Evolutionary conservation across 2,113 vertebrate genomes (phyloP).

Genomic region (Stomatorhinus ivindoensis): DNA sequence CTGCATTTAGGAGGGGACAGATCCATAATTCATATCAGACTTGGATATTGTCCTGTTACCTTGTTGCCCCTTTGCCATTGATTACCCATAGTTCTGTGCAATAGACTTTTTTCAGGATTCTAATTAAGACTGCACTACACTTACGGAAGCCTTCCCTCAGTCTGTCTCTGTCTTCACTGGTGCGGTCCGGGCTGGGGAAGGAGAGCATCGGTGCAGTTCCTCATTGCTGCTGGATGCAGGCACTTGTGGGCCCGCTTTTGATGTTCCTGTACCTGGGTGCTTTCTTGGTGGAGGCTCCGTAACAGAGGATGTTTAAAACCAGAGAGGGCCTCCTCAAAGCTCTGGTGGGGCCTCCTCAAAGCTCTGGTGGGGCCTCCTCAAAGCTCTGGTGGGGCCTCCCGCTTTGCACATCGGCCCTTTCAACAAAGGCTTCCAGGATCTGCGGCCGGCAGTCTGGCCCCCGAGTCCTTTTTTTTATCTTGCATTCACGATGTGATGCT

Average conservation of each 20-base stretch:
- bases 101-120: not conserved
- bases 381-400: not conserved
- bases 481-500: slow-evolving; percentile 34
- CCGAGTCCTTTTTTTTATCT: slow-evolving; percentile 31
- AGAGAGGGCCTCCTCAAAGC: not conserved
- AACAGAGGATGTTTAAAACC: slow-evolving; percentile 28
- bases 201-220: not conserved
- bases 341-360: not conserved
- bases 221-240: not conserved
- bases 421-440: not conserved
- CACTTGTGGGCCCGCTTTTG: slow-evolving; percentile 14
- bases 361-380: not conserved
- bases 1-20: not conserved
- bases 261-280: slow-evolving; percentile 42
- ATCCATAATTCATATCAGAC: not conserved
- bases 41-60: not conserved
- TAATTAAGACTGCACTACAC: not conserved
- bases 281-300: slow-evolving; percentile 34
- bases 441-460: slow-evolving; percentile 18
- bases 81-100: not conserved
- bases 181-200: not conserved
- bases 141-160: not conserved
- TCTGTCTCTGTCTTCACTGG: not conserved
- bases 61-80: not conserved
- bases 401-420: not conserved